Conservation (phyloP, 2,113 vertebrate species). For the Todiramphus chloris region DNA sequence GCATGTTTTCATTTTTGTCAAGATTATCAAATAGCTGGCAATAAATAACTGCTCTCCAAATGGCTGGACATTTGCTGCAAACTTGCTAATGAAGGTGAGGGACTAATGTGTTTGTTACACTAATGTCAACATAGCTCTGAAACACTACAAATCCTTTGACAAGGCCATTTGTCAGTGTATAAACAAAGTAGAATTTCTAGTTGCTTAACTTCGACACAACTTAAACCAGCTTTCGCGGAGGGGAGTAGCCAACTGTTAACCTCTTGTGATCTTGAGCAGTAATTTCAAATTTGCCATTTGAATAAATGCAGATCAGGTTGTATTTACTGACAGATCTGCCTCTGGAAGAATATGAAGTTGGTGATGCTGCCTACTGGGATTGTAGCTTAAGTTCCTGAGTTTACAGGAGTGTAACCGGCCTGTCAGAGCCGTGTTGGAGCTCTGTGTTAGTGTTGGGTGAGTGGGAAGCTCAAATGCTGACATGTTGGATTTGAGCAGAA, state of each 20-base stretch:
- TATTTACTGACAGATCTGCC: neutral
- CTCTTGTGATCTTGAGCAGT: neutral
- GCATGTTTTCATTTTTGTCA: slow-evolving; percentile 51
- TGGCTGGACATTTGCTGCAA: slow-evolving; percentile 61
- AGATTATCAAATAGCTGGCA: slow-evolving; percentile 56
- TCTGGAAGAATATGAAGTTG: neutral
- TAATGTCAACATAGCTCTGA: slow-evolving; percentile 54
- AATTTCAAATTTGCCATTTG: neutral
- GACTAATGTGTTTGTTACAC: slow-evolving; percentile 49
- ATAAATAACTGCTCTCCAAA: slow-evolving; percentile 59
- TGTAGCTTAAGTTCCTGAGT: neutral
- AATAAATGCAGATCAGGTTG: neutral
- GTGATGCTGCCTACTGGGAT: neutral
- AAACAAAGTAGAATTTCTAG: slow-evolving; percentile 56
- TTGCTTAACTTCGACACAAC: neutral
- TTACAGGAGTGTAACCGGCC: neutral
- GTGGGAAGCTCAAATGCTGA: neutral
- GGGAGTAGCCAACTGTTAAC: neutral
- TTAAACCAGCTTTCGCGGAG: slow-evolving; percentile 4
- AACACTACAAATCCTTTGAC: slow-evolving; percentile 33
- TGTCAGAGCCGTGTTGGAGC: neutral
- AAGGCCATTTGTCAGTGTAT: slow-evolving; percentile 40
- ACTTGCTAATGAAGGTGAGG: slow-evolving; percentile 49
- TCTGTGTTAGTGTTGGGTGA: neutral
- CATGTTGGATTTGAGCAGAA: neutral